Base-by-base conservation (phyloP, 2,888 invertebrate genomes). In the Choristoneura rosaceana region DNA sequence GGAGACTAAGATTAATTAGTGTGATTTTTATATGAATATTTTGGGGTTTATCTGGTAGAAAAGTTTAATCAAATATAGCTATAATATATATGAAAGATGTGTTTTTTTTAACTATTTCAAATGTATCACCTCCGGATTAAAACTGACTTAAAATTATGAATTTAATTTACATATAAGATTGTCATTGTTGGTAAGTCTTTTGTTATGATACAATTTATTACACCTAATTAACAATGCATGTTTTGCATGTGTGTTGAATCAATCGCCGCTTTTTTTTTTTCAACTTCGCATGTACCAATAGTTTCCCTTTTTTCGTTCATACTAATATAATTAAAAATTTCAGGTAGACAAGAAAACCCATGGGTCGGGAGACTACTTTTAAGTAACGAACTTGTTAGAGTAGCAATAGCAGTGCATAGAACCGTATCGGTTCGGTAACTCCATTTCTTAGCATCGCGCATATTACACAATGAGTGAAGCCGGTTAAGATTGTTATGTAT, bases 11-110 rank as follows among this genome's bases (percentile, higher is more conserved):
- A 86, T 91, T 86, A 82, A 87, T 87, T 93, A 92, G 93, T 90
- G 93, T 93, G 93, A 93, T 93, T 94, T 92, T 94, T 93, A 93
- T 94, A 94, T 94, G 93, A 93, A 93, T 94, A 93, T 94, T 93
- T 94, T 91, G 93, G 94, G 93, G 93, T 92, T 93, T 93, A 92
- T 87, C 91, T 91, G 93, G 93, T 93, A 93, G 93, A 91, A 90
- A 93, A 90, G 87, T 92, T 38, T 90, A 91, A 89, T 91, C 88
- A 92, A 93, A 92, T 92, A 92, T 90, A 90, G 84, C 84, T 90
- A 86, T 81, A 76, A 84, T 85, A 81, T 79, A 79, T 82, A 79
- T 75, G 59, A 73, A 79, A 77, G 77, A 79, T 81, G 81, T 82
- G 82, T 91, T 88, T 90, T 84, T 81, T 84, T 87, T 82, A 82